Percentiles rank a stretch among this genome's conserved stretches.
These are phyloP conservation scores for Paedocypris micromegethes DNA, from an alignment of 2,797 vertebrate genomes.

Conservation along the genomic window DNA sequence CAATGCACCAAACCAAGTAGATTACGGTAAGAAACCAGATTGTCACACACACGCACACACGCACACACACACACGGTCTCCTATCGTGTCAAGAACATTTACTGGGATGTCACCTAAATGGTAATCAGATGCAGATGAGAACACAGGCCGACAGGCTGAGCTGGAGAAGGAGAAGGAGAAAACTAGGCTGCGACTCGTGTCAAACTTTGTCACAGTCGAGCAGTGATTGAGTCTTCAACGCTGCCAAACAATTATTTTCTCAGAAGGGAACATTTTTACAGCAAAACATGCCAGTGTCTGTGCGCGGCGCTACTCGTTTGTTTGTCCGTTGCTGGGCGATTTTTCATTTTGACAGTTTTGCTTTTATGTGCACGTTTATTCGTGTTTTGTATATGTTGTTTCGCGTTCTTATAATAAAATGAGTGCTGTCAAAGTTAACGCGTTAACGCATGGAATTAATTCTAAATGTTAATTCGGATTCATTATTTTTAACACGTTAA, in stretches of 20 bases:
- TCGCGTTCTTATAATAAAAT: too few relatives aligned
- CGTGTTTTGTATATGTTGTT: too few relatives aligned
- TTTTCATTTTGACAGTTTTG: too few relatives aligned
- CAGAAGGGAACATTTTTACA: not conserved
- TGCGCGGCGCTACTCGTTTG: too few relatives aligned
- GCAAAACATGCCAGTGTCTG: not conserved
- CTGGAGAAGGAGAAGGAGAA: slow-evolving; percentile 19
- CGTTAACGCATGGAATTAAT: too few relatives aligned
- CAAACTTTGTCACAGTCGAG: slow-evolving; percentile 39
- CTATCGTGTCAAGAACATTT: slow-evolving; percentile 32
- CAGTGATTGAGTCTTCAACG: slow-evolving; percentile 30
- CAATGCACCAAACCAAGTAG: too few relatives aligned
- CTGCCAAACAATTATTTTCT: slow-evolving; percentile 11
- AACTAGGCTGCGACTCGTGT: slow-evolving; percentile 32
- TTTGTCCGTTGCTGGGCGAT: too few relatives aligned
- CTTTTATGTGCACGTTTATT: too few relatives aligned
- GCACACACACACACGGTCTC: slow-evolving; percentile 30
- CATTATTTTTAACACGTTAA: too few relatives aligned
- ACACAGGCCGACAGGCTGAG: slow-evolving; percentile 17
- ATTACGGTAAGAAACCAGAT: slow-evolving; percentile 7
- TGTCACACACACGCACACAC: slow-evolving; percentile 5
- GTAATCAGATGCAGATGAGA: slow-evolving; percentile 39
- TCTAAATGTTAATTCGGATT: too few relatives aligned
- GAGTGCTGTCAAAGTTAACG: too few relatives aligned
- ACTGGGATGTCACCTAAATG: slow-evolving; percentile 12